Percentiles rank a stretch among this genome's conserved stretches.
Conservation (phyloP, 1,140 invertebrate genomes). For the Holcopasites calliopsidis region DNA sequence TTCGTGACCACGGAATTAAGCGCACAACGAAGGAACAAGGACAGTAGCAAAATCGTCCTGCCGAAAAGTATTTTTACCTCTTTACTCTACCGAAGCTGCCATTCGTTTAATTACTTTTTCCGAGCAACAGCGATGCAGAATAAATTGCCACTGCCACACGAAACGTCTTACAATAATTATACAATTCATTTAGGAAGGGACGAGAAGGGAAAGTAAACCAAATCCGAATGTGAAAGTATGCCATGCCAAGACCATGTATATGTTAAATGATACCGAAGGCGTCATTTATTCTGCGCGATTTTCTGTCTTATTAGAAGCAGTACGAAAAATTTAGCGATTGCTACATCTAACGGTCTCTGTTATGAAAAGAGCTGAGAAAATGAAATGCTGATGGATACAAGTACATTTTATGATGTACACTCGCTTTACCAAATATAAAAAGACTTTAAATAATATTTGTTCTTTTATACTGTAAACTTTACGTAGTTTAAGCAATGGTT, state of each 20-base stretch:
- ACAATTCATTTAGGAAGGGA: constrained; percentile 15
- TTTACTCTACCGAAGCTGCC: constrained; percentile 33
- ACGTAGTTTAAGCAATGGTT: neutral
- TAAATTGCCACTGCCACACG: constrained; percentile 45
- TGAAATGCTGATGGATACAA: constrained; percentile 48
- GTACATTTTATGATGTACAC: neutral
- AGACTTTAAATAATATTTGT: constrained; percentile 14
- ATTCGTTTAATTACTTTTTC: constrained; percentile 32
- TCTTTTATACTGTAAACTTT: neutral
- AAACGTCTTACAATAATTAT: constrained; percentile 39
- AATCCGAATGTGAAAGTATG: too few relatives aligned
- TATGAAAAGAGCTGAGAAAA: constrained; percentile 21
- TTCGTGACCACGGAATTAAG: constrained; percentile 41
- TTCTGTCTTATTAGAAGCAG: constrained; percentile 26
- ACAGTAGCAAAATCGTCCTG: constrained; percentile 33
- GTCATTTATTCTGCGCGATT: constrained; percentile 13
- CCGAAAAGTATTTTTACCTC: constrained; percentile 4
- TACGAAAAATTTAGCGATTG: constrained; percentile 28
- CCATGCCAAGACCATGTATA: constrained; percentile 34
- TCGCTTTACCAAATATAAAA: constrained; percentile 1
- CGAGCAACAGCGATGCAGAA: neutral
- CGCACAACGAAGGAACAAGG: constrained; percentile 53
- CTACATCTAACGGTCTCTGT: constrained; percentile 32
- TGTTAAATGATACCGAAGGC: constrained; percentile 5
- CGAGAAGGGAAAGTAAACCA: constrained; percentile 7